Conservation (phyloP, 2,113 vertebrate genomes). For the Halcyon malimbica region DNA sequence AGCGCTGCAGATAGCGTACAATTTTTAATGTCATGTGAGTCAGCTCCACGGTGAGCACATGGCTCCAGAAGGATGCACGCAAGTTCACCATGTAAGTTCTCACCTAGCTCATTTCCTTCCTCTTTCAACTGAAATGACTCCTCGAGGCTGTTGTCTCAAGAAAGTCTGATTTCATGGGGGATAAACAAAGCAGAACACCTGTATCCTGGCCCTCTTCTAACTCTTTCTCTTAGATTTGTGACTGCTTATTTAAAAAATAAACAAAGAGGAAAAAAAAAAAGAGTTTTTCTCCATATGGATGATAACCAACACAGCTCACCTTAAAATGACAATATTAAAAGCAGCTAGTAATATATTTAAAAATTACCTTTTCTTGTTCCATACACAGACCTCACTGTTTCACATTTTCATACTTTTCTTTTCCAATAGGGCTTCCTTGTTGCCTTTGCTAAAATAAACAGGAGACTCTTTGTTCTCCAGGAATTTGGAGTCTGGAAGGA, state of each 20-base stretch:
- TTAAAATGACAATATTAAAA: not conserved
- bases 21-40: constrained; percentile 49
- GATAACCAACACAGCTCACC: not conserved
- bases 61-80: not conserved
- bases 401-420: not conserved
- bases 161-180: not conserved
- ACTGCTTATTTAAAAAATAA: not conserved
- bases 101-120: constrained; percentile 19
- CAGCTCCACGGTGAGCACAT: not conserved
- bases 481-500: not conserved
- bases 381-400: not conserved
- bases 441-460: not conserved
- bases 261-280: too few species aligned
- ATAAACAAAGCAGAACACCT: not conserved
- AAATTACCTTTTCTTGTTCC: not conserved
- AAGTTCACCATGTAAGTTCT: not conserved
- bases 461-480: not conserved
- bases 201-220: not conserved
- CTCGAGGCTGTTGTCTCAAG: not conserved
- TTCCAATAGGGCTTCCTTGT: not conserved
- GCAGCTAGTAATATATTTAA: not conserved
- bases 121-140: not conserved
- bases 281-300: not conserved
- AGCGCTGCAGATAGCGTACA: not conserved
- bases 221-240: not conserved